A percentile compares a stretch with the other conserved stretches of the same genome.
phyloP scores from a whole-genome alignment of 2,113 vertebrate genomes.

The Macroglossus sobrinus region DNA sequence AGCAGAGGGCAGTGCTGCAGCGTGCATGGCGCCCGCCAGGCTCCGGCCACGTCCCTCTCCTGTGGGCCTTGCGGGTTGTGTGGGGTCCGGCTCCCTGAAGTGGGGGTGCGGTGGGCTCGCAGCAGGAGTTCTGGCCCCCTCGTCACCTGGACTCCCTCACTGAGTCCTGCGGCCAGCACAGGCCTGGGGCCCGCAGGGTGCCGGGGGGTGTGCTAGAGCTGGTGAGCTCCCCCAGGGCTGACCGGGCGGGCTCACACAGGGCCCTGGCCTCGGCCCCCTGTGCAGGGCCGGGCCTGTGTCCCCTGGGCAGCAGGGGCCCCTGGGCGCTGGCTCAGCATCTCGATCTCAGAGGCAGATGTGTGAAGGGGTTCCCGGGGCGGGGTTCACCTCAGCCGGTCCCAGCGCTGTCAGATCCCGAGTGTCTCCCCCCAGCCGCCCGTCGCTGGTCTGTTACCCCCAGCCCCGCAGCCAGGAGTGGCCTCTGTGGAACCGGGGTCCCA shows the following conservation, averaged over 20 bases:
- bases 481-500: background rate
- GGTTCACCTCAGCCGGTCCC: background rate
- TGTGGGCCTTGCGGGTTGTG: fast-evolving
- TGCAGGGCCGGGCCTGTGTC: background rate
- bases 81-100: background rate
- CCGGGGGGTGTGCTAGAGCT: background rate
- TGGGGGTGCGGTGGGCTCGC: fast-evolving
- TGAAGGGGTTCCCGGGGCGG: background rate
- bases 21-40: fast-evolving
- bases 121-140: background rate
- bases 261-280: fast-evolving
- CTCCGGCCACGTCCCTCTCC: fast-evolving
- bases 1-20: slow-evolving; percentile 39
- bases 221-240: fast-evolving
- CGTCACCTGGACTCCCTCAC: background rate
- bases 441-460: background rate
- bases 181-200: background rate
- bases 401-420: background rate
- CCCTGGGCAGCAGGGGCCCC: background rate
- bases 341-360: background rate
- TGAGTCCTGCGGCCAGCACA: fast-evolving
- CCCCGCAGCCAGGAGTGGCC: background rate
- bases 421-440: background rate
- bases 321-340: background rate
- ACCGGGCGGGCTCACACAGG: too few relatives aligned